Conservation (phyloP, 2,888 invertebrate genomes). For the Siphlonurus alternatus region DNA sequence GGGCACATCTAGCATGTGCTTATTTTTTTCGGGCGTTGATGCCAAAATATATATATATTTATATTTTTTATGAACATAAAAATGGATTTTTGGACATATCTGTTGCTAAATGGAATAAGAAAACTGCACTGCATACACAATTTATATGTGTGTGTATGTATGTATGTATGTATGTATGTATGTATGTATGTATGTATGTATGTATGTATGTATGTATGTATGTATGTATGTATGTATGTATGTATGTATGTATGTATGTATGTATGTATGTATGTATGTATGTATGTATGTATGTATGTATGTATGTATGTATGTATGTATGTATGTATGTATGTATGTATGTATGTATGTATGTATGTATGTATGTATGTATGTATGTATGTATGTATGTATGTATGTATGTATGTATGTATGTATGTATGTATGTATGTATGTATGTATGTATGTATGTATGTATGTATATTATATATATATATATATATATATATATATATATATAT, state of each 20-base stretch:
- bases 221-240: not conserved
- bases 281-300: not conserved
- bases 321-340: not conserved
- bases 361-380: not conserved
- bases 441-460: not conserved
- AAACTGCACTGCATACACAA: not conserved
- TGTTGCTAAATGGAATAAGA: no score
- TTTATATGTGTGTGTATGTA: not conserved
- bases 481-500: not conserved
- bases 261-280: not conserved
- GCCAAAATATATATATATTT: no score
- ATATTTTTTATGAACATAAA: no score
- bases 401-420: not conserved
- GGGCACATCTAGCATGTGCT: no score
- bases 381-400: not conserved
- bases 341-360: not conserved
- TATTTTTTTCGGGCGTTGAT: no score
- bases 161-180: not conserved
- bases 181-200: not conserved
- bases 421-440: not conserved
- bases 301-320: not conserved
- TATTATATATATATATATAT: not conserved
- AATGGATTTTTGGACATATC: no score
- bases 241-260: not conserved
- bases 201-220: no score